phyloP scores from a whole-genome alignment of 1,140 invertebrate genomes.

The Drosophila burlai region DNA sequence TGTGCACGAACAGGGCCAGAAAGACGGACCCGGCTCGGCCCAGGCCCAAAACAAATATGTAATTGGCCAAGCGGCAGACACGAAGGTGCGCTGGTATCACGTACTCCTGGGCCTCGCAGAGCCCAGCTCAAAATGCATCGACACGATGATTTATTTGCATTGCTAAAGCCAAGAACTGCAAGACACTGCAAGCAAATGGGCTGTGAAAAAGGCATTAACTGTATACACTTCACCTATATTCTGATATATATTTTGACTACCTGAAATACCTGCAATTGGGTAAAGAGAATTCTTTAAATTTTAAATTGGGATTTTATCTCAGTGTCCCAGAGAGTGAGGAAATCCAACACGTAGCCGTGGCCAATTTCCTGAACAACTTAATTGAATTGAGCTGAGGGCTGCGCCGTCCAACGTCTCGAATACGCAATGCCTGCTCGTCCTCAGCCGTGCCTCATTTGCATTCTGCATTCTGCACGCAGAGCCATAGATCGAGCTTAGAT shows the following conservation, averaged over 20 bases:
- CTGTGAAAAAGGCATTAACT: background rate
- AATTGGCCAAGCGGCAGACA: slow-evolving; percentile 66
- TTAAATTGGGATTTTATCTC: background rate
- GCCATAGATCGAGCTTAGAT: slow-evolving; percentile 49
- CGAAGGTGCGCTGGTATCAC: slow-evolving; percentile 63
- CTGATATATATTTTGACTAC: background rate
- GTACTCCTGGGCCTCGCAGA: slow-evolving; percentile 49
- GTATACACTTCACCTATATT: background rate
- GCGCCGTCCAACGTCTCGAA: slow-evolving; percentile 38
- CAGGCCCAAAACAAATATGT: slow-evolving; percentile 71
- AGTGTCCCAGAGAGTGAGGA: slow-evolving; percentile 26
- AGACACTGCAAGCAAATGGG: slow-evolving; percentile 15
- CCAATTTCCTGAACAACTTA: slow-evolving; percentile 77
- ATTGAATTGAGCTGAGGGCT: slow-evolving; percentile 70
- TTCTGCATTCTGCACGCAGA: slow-evolving; percentile 47
- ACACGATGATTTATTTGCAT: slow-evolving; percentile 83
- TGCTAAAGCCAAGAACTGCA: slow-evolving; percentile 53
- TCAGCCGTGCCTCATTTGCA: slow-evolving; percentile 37
- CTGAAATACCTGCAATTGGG: background rate
- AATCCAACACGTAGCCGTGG: slow-evolving; percentile 61
- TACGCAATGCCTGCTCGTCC: slow-evolving; percentile 55
- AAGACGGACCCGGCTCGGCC: slow-evolving; percentile 33
- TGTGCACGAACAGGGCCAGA: slow-evolving; percentile 68
- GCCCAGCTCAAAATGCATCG: slow-evolving; percentile 66
- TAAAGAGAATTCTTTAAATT: too few species aligned